Evolutionary conservation across 2,797 vertebrate genomes (phyloP).

Genomic region (Sebastes minor): DNA sequence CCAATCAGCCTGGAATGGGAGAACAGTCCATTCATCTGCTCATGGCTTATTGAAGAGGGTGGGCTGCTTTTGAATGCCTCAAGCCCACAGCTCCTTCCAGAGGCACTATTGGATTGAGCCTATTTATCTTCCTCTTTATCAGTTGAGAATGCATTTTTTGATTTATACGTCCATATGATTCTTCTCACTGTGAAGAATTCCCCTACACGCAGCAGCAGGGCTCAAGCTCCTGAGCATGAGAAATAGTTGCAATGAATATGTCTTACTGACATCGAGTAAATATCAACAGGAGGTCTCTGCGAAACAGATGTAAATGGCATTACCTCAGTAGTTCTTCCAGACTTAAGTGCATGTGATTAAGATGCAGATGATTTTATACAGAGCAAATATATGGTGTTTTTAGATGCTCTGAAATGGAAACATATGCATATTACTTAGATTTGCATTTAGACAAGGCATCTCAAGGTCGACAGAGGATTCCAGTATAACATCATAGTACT

Average conservation of each 20-base stretch:
- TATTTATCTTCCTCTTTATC: conserved; percentile 82
- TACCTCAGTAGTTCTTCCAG: conserved; percentile 34
- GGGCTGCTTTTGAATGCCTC: conserved; percentile 77
- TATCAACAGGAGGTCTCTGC: conserved; percentile 56
- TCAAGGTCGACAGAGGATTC: conserved; percentile 53
- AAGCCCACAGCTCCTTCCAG: conserved; percentile 68
- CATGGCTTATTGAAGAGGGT: conserved; percentile 79
- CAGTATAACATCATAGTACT: not conserved
- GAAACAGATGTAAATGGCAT: conserved; percentile 60
- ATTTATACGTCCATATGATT: conserved; percentile 75
- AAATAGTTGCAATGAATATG: conserved; percentile 59
- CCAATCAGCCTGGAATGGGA: conserved; percentile 77
- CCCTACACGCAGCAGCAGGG: conserved; percentile 28
- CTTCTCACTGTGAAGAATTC: conserved; percentile 65
- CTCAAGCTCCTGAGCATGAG: conserved; percentile 36
- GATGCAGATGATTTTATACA: conserved; percentile 20
- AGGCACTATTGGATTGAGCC: conserved; percentile 72
- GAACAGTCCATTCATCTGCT: conserved; percentile 79
- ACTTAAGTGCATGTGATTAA: conserved; percentile 54
- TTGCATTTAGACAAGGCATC: conserved; percentile 66
- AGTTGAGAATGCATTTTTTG: conserved; percentile 77
- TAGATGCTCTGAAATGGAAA: conserved; percentile 48
- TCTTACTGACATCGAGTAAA: conserved; percentile 50
- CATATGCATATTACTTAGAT: conserved; percentile 52
- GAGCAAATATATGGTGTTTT: conserved; percentile 28